Conservation (phyloP, 2,888 invertebrate species). For the Eupithecia inturbata region DNA sequence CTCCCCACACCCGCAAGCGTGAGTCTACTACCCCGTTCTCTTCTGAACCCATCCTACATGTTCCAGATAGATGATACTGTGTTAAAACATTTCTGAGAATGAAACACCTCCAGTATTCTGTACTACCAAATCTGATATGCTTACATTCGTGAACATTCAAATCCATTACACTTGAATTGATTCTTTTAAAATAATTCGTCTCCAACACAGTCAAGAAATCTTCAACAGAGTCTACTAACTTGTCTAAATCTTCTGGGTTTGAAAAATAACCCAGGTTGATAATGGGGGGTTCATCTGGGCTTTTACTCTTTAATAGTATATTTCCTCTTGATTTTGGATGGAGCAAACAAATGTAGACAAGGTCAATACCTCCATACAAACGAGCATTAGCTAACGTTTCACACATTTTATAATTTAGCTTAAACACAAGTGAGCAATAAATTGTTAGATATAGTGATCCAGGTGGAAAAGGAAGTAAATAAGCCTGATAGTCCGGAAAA, state of each 20-base stretch:
- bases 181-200: constrained; percentile 34
- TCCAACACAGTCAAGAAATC: constrained; percentile 37
- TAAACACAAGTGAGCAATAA: constrained; percentile 32
- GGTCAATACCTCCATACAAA: constrained; percentile 17
- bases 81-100: constrained; percentile 78
- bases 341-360: constrained; percentile 24
- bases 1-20: constrained; percentile 47
- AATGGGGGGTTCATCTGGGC: constrained; percentile 74
- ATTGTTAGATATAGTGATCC: constrained; percentile 27
- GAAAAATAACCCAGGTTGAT: constrained; percentile 38
- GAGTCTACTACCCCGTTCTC: constrained; percentile 61
- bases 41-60: constrained; percentile 61
- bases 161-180: constrained; percentile 49
- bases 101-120: constrained; percentile 63
- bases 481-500: constrained; percentile 55
- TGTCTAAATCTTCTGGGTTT: constrained; percentile 36
- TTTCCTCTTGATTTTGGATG: constrained; percentile 41
- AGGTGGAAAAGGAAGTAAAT: constrained; percentile 25
- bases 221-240: constrained; percentile 26
- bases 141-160: constrained; percentile 50
- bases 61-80: constrained; percentile 78
- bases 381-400: constrained; percentile 24
- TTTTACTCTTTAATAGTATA: constrained; percentile 76
- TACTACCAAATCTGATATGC: constrained; percentile 44
- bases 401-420: constrained; percentile 31